These are phyloP conservation scores for Ornithorhynchus anatinus DNA, from an alignment of 2,113 vertebrate genomes.

Conservation along the genomic window DNA sequence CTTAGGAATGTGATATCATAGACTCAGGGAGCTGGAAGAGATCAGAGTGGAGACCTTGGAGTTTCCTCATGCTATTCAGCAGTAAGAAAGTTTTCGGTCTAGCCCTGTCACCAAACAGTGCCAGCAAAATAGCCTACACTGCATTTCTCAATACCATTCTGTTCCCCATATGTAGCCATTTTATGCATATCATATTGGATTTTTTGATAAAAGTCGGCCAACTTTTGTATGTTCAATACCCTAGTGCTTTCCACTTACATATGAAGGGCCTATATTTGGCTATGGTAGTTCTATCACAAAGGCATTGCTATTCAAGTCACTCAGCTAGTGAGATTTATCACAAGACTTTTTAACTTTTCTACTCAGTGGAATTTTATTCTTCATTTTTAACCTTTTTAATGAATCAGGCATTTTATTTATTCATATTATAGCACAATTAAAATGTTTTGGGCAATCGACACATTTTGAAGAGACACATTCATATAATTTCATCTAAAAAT, in stretches of 20 bases:
- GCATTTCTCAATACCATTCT: not conserved
- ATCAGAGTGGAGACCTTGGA: not conserved
- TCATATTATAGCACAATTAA: conserved; percentile 11
- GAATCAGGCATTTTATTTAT: not conserved
- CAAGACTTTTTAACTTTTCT: not conserved
- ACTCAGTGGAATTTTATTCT: not conserved
- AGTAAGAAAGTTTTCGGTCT: not conserved
- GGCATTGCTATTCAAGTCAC: not conserved
- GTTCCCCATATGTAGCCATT: not conserved
- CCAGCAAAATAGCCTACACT: not conserved
- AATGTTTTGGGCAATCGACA: conserved; percentile 5
- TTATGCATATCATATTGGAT: not conserved
- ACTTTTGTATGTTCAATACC: not conserved
- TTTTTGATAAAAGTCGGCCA: not conserved
- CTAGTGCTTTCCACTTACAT: not conserved
- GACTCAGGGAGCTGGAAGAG: not conserved
- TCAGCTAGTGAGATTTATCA: not conserved
- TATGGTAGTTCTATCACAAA: not conserved
- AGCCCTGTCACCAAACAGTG: conserved; percentile 6
- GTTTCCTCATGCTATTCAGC: not conserved
- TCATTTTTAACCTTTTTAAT: not conserved
- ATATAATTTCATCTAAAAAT: conserved; percentile 15
- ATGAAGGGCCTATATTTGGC: not conserved
- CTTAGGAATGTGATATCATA: not conserved
- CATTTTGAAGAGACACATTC: conserved; percentile 10